Evolutionary conservation across 2,888 invertebrate genomes (phyloP).

Genomic region (Zhengitettix transpicula): DNA sequence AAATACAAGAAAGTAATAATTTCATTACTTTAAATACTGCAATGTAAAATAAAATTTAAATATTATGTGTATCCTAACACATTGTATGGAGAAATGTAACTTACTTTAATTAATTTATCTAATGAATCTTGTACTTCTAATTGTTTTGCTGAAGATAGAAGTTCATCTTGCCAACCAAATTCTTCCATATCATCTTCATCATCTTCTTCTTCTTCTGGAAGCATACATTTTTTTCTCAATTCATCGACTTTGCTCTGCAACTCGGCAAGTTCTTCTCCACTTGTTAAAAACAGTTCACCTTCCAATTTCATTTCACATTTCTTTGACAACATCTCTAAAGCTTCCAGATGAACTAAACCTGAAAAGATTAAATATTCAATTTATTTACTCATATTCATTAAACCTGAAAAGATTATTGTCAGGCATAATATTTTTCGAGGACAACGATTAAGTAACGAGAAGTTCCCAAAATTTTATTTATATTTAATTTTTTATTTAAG

Average conservation of each 20-base stretch:
- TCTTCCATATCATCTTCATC: constrained; percentile 28
- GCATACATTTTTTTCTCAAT: constrained; percentile 59
- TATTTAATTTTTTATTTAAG: no score
- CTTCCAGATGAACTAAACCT: constrained; percentile 75
- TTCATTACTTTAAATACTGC: no score
- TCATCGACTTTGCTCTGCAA: constrained; percentile 62
- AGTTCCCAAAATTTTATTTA: no score
- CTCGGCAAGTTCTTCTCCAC: constrained; percentile 41
- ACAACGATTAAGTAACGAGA: no score
- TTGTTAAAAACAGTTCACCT: constrained; percentile 37
- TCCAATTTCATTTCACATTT: constrained; percentile 62
- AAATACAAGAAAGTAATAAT: no score
- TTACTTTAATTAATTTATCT: constrained; percentile 41
- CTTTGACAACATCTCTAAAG: constrained; percentile 75
- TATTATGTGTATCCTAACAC: no score
- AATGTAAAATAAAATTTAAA: not conserved
- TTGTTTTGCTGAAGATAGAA: constrained; percentile 43
- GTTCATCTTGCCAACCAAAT: constrained; percentile 22
- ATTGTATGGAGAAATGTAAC: constrained; percentile 7
- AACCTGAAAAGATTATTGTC: no score
- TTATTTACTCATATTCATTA: no score
- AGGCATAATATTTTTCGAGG: no score
- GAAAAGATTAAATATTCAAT: constrained; percentile 15
- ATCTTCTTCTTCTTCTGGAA: constrained; percentile 47
- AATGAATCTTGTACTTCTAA: constrained; percentile 44